Evolutionary conservation across 2,888 invertebrate genomes (phyloP), one percentile per base, ranked within the genome.

Genomic region (Lepeophtheirus nordmannii): DNA sequence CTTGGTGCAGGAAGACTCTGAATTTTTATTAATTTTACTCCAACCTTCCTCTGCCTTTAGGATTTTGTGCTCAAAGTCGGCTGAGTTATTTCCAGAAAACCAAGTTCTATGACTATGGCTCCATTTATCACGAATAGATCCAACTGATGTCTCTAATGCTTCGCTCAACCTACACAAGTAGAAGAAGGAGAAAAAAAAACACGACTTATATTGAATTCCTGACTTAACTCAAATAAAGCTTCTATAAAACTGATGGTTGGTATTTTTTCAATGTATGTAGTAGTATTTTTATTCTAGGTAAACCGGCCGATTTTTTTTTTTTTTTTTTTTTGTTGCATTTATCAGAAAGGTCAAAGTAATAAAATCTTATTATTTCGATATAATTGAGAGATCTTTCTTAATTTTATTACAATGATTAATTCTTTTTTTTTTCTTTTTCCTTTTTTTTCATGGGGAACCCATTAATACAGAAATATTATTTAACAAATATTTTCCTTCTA

Each of bases 21-120:
- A 22, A 17, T n/a, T 37, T 37, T 60, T 23, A 17, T 60, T 60
- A 17, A 70, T 69, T 58, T 71, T 70, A 67, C 71, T 72, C 73
- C 73, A 74, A 22, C 71, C 70, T 60, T 73, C 73, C 68, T 74
- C 74, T 17, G 72, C 72, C 68, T 72, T 64, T 8, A 71, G 63
- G 38, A 73, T 68, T 39, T 70, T 69, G 63, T 73, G 72, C 58
- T 73, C 72, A 67, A 70, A 68, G 23, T 73, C 72, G 10, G 71
- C 71, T 40, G 72, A 68, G n/a, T 69, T 68, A 2, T 70, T 68
- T 10, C 5, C 53, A 14, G 71, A 70, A 62, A 72, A 71, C 71
- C 72, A 72, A 10, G 68, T 67, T 57, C 70, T 68, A 60, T 71
- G 70, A 17, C 69, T 70, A 23, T 68, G 69, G 58, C 71, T 71